Percentiles rank a stretch among this genome's conserved stretches.
phyloP scores from a whole-genome alignment of 2,888 invertebrate genomes.

The Saturnia japonica region DNA sequence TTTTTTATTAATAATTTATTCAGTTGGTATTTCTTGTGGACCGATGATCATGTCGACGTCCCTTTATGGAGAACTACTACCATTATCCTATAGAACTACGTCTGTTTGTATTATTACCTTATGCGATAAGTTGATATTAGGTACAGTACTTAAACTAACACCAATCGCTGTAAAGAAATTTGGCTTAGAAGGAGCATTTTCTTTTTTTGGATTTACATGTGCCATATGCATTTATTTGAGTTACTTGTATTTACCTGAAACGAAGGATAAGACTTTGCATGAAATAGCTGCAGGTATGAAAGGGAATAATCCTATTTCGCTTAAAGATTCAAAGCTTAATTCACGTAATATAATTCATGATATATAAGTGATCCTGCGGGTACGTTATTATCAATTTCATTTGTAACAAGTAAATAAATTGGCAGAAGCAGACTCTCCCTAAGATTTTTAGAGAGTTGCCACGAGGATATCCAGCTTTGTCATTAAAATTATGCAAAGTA shows the following conservation, averaged over 20 bases:
- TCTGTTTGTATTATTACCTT: constrained; percentile 31
- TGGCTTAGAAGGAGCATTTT: constrained; percentile 37
- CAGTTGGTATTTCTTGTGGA: constrained; percentile 43
- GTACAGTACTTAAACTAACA: constrained; percentile 33
- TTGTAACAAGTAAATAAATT: neutral
- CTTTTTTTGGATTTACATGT: constrained; percentile 35
- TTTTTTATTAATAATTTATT: constrained; percentile 35
- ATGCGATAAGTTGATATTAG: constrained; percentile 27
- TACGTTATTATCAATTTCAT: too few species aligned
- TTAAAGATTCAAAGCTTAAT: neutral
- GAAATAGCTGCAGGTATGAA: constrained; percentile 32
- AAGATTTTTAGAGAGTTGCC: too few species aligned
- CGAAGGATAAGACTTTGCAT: constrained; percentile 40
- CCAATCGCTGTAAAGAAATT: constrained; percentile 34
- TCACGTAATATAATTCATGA: neutral
- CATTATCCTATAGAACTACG: constrained; percentile 32
- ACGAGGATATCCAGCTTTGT: too few species aligned
- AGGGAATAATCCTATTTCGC: neutral
- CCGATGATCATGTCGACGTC: constrained; percentile 38
- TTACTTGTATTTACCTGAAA: constrained; percentile 41
- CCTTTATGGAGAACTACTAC: constrained; percentile 37
- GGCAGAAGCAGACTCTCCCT: too few species aligned
- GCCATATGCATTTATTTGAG: constrained; percentile 33
- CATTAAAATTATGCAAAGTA: too few species aligned
- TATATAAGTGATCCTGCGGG: neutral